Evolutionary conservation across 1,140 invertebrate genomes (phyloP).

Genomic region (Cyclina sinensis): DNA sequence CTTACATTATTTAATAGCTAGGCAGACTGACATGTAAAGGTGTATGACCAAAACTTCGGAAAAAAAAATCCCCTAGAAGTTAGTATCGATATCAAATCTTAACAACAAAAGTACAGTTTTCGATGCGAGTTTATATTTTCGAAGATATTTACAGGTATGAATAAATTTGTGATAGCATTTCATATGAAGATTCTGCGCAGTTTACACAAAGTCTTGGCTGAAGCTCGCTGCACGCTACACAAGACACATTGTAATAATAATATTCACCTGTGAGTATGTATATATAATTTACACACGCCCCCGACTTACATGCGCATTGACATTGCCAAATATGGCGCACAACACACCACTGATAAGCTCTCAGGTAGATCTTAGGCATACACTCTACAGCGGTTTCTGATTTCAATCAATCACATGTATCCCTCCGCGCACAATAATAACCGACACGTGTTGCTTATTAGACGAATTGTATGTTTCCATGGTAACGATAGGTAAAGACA

Average conservation of each 20-base stretch:
- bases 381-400: conserved; percentile 20
- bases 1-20: too few species aligned
- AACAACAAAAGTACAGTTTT: too few species aligned
- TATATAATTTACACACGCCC: conserved; percentile 21
- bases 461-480: conserved; percentile 16
- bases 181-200: too few species aligned
- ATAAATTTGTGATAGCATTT: too few species aligned
- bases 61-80: too few species aligned
- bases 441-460: conserved; percentile 43
- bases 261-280: conserved; percentile 19
- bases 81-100: too few species aligned
- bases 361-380: neutral
- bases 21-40: too few species aligned
- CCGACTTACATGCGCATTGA: conserved; percentile 20
- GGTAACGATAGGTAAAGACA: conserved; percentile 41
- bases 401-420: conserved; percentile 23
- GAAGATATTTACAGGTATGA: too few species aligned
- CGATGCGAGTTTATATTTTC: too few species aligned
- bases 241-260: neutral
- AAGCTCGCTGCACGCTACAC: too few species aligned
- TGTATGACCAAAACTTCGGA: too few species aligned
- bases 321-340: conserved; percentile 56
- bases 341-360: neutral
- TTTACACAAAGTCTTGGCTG: too few species aligned
- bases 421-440: conserved; percentile 24